Base-by-base conservation (phyloP, 1,140 invertebrate species). In the Homalodisca vitripennis region DNA sequence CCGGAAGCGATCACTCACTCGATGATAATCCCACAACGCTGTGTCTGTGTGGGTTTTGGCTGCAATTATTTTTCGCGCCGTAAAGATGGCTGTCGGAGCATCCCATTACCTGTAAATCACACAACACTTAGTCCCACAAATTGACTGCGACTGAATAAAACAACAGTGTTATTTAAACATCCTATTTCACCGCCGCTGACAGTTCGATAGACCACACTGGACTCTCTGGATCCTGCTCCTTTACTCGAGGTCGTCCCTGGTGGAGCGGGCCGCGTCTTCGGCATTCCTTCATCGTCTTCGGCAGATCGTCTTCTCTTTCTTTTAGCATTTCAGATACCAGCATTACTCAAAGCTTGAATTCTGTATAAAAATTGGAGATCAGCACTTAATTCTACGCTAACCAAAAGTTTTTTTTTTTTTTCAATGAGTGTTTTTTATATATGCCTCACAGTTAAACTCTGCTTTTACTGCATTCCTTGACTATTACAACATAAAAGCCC, bases 51-150 rank as follows among this genome's bases (percentile, higher is more conserved):
- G 48, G 48, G 48, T 12, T 51, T 51, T 51, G 48, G 22, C 48
- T 51, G 48, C 48, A 51, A 51, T 51, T 51, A 51, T 51, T 51
- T 51, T 51, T 51, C 48, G 48, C 48, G 48, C 48, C 48, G 22
- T 51, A 51, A 51, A 51, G 48, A 51, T 51, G 48, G 48, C 48
- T 51, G 48, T 51, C 48, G 48, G 22, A 22, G 17, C 48, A 51
- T 22, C 48, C 48, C n/a, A 51, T 51, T 51, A 51, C 48, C n/a
- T 3, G 48, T 51, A 51, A 51, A 51, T 51, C 48, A 51, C 48
- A 51, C 48, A 51, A 51, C 48, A 51, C 48, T 51, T 51, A 51
- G 48, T 22, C 48, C 22, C 48, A 51, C 48, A 51, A 51, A 51
- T 51, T 22, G 48, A 22, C 34, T 22, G n/a, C 48, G 48, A 20